phyloP scores from a whole-genome alignment of 1,140 invertebrate species.

The Acromyrmex charruanus region DNA sequence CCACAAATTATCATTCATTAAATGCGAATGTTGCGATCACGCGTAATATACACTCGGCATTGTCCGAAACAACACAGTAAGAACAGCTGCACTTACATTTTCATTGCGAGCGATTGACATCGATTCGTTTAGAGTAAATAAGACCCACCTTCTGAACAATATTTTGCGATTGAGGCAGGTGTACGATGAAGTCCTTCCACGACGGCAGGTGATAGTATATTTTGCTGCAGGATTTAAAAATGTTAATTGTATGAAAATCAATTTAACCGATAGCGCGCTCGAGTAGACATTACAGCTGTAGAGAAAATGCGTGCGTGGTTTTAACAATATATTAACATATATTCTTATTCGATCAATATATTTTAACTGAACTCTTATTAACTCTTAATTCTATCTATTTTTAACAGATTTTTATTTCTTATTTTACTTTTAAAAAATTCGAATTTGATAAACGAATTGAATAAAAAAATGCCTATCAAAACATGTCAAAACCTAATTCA shows the following conservation, averaged over 20 bases:
- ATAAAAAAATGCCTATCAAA: not conserved
- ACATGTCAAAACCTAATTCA: not conserved
- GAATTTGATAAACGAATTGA: not conserved
- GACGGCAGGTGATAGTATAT: conserved; percentile 40
- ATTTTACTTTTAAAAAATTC: conserved; percentile 4
- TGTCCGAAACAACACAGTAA: not conserved
- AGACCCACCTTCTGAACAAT: conserved; percentile 32
- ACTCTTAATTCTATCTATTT: not conserved
- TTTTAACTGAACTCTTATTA: not conserved
- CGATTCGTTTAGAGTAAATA: conserved; percentile 47
- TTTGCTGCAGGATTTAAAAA: conserved; percentile 37
- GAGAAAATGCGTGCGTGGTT: not conserved
- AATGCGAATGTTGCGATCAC: conserved; percentile 30
- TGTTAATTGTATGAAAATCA: conserved; percentile 57
- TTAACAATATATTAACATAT: not conserved
- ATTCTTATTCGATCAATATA: not conserved
- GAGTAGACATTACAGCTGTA: not conserved
- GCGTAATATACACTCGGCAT: conserved; percentile 3
- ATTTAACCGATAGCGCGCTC: conserved; percentile 31
- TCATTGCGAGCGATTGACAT: conserved; percentile 47
- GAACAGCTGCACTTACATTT: conserved; percentile 61
- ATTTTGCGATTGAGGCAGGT: conserved; percentile 49
- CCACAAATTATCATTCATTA: conserved; percentile 41
- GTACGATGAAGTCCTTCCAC: not conserved
- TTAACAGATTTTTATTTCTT: not conserved